A percentile compares a stretch with the other conserved stretches of the same genome.
Evolutionary conservation across 1,140 invertebrate species (phyloP).

Genomic region (Holcopasites calliopsidis): DNA sequence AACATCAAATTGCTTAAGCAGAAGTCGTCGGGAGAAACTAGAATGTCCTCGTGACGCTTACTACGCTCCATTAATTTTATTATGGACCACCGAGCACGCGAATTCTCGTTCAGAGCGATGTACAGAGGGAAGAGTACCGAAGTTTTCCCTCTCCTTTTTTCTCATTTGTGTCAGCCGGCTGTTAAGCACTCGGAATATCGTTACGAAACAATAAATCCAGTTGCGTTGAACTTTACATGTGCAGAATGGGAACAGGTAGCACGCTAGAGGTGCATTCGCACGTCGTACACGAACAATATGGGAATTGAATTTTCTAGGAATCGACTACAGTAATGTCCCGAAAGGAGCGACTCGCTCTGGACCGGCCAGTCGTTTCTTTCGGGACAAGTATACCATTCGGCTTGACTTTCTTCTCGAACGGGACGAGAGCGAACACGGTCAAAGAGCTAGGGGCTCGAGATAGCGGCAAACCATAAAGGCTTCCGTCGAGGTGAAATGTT

Average conservation of each 20-base stretch:
- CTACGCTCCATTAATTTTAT: conserved; percentile 72
- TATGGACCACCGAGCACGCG: conserved; percentile 57
- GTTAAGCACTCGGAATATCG: background rate
- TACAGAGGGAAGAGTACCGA: conserved; percentile 6
- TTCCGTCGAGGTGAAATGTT: no score
- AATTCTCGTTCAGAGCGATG: conserved; percentile 51
- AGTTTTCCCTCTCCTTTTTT: conserved; percentile 9
- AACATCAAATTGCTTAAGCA: conserved; percentile 62
- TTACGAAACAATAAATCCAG: background rate
- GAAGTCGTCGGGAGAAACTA: conserved; percentile 55
- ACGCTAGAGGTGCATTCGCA: no score
- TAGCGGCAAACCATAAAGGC: no score
- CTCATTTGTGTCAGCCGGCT: background rate
- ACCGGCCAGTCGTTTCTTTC: no score
- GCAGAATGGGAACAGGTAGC: background rate
- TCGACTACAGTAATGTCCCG: no score
- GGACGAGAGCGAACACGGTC: no score
- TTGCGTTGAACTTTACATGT: background rate
- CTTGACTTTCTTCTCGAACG: no score
- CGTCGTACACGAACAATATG: no score
- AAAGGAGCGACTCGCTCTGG: no score
- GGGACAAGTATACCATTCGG: no score
- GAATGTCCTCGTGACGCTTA: conserved; percentile 55
- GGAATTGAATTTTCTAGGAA: no score
- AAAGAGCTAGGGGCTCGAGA: no score